phyloP scores from a whole-genome alignment of 2,888 invertebrate species.

The Schizaphis graminum region DNA sequence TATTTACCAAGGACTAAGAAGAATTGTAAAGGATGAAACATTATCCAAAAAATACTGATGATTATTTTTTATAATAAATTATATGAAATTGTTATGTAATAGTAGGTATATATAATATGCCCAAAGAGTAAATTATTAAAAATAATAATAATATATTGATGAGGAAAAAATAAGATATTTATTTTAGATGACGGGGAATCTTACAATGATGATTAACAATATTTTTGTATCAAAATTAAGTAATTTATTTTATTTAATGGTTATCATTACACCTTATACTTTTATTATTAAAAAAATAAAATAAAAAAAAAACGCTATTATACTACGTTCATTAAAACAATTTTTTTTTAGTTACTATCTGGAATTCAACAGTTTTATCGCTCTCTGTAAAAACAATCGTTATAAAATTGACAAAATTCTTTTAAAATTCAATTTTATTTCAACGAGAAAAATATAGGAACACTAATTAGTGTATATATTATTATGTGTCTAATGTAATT shows the following conservation, averaged over 20 bases:
- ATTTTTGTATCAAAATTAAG: background rate
- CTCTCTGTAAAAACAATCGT: constrained; percentile 7
- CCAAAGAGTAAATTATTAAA: constrained; percentile 1
- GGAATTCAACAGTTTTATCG: constrained; percentile 51
- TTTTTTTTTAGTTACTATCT: constrained; percentile 28
- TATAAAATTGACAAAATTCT: constrained; percentile 47
- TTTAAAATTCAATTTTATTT: constrained; percentile 35
- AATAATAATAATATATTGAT: background rate
- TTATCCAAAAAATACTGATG: constrained; percentile 11
- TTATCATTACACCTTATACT: background rate
- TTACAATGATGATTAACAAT: background rate
- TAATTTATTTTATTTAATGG: background rate
- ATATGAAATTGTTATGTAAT: background rate
- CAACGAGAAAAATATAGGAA: constrained; percentile 21
- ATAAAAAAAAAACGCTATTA: background rate
- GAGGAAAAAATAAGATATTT: constrained; percentile 20
- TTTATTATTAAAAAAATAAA: background rate
- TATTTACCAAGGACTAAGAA: constrained; percentile 44
- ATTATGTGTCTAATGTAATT: background rate
- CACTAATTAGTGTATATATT: background rate
- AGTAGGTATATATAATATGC: background rate
- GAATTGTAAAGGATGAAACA: background rate
- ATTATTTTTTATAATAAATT: constrained; percentile 10
- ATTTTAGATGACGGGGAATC: background rate
- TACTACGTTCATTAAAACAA: background rate